Percentiles rank a stretch among this genome's conserved stretches.
These are phyloP conservation scores for Nothocercus nigrocapillus DNA, from an alignment of 2,113 vertebrate species.

Conservation along the genomic window DNA sequence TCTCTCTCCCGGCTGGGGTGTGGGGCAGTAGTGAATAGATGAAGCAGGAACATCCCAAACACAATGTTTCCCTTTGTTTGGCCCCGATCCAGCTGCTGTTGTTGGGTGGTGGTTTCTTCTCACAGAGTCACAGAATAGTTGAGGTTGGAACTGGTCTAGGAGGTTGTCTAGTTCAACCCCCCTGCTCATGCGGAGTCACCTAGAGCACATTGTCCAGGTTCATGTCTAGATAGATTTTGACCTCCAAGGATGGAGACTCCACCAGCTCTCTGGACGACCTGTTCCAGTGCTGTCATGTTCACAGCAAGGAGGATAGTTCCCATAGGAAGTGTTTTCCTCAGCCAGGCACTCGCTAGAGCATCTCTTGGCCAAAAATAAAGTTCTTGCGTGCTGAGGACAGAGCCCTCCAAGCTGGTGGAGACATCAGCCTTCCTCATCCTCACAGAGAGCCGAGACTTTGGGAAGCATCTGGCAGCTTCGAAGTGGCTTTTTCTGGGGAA, in stretches of 20 bases:
- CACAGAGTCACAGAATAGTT: neutral
- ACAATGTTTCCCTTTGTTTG: neutral
- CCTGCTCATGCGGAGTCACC: neutral
- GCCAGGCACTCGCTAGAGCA: neutral
- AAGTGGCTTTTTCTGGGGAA: neutral
- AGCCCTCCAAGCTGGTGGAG: neutral
- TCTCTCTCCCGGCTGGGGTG: neutral
- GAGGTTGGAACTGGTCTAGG: neutral
- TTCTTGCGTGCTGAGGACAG: neutral
- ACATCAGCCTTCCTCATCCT: fast-evolving
- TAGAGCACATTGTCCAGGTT: neutral
- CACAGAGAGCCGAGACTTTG: neutral
- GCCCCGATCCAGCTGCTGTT: neutral
- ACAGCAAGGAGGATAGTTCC: neutral
- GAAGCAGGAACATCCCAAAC: neutral
- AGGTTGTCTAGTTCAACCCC: neutral
- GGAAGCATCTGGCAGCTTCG: neutral
- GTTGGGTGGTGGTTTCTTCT: neutral
- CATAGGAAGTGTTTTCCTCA: neutral
- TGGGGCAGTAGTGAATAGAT: neutral
- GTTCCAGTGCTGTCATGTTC: neutral
- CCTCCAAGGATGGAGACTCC: neutral
- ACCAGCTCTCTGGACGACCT: neutral
- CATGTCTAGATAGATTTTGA: neutral
- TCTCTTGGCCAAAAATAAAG: neutral